Evolutionary conservation across 1,140 invertebrate species (phyloP).

Genomic region (Solenopsis fugax): DNA sequence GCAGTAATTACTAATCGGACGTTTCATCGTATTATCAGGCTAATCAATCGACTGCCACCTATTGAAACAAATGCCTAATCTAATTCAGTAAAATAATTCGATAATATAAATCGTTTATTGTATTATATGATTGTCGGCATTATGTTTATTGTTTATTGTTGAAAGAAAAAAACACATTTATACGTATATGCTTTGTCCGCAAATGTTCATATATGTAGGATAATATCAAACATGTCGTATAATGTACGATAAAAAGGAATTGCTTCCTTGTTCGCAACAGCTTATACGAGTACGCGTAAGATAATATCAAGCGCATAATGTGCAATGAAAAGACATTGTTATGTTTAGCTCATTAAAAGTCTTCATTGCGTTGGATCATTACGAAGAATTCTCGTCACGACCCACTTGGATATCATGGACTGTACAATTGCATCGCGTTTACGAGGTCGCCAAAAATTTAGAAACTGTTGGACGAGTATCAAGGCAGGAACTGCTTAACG

Average conservation of each 20-base stretch:
- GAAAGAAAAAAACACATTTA: neutral
- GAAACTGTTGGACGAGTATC: conserved; percentile 74
- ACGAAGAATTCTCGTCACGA: conserved; percentile 33
- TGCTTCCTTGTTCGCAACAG: neutral
- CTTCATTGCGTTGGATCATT: neutral
- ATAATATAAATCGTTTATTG: neutral
- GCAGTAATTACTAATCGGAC: conserved; percentile 47
- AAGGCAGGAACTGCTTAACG: conserved; percentile 82
- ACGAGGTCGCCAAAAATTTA: conserved; percentile 62
- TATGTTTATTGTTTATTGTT: neutral
- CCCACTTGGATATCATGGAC: neutral
- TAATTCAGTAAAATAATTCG: conserved; percentile 20
- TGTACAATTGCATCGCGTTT: neutral
- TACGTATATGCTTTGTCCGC: no score
- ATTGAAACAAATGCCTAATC: conserved; percentile 26
- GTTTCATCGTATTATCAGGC: conserved; percentile 36
- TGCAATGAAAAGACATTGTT: neutral
- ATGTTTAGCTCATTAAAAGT: neutral
- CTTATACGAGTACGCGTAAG: neutral
- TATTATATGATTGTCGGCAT: neutral
- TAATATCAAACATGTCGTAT: neutral
- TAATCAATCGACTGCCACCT: conserved; percentile 53
- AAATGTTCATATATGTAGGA: neutral
- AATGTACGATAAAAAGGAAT: neutral
- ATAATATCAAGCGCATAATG: no score